Base-by-base conservation (phyloP, 2,113 vertebrate species). In the Lepus europaeus region DNA sequence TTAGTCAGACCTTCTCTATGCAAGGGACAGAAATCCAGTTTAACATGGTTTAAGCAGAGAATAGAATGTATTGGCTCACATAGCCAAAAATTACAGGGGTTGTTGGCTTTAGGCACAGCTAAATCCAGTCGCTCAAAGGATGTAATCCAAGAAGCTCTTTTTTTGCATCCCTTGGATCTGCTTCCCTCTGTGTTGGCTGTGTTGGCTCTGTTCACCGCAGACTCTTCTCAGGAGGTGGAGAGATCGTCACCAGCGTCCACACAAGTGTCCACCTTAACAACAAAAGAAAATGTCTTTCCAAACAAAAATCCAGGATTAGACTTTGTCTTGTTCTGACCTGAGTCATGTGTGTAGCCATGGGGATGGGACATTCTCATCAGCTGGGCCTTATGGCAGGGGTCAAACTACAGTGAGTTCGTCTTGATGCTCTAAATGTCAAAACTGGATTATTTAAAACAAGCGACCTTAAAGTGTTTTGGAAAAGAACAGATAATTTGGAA, bases 21-120 rank as follows among this genome's bases (percentile, higher is more conserved):
- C 23, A 95, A 95, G 72, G n/a, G 72, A 94, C 45, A 92, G 86
- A 96, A 87, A 95, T 96, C 53, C 53, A 79, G 72, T 22, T 95
- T 90, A 87, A 87, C 77, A 72, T 33, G 17, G 82, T 72, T 94
- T 92, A 87, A 92, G 66, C 70, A 92, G 76, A 92, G 53, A 92
- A 87, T 70, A 90, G 45, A 90, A 59, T 84, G n/a, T 45, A 92
- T 87, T 88, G 89, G 51, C 39, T 96, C 59, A 87, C 1, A 13
- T 56, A 76, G 39, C 51, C 16, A 20, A 90, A 91, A 96, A 92
- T 90, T 84, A 84, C 20, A 92, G 59, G 86, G 93, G 16, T 87
- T 76, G 66, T 70, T 87, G 81, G 76, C 10, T 78, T 91, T 68
- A 91, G 69, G 31, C 66, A 70, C 39, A 90, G 70, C 59, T 92